Evolutionary conservation across 2,888 invertebrate species (phyloP).

Genomic region (Erebia aethiops): DNA sequence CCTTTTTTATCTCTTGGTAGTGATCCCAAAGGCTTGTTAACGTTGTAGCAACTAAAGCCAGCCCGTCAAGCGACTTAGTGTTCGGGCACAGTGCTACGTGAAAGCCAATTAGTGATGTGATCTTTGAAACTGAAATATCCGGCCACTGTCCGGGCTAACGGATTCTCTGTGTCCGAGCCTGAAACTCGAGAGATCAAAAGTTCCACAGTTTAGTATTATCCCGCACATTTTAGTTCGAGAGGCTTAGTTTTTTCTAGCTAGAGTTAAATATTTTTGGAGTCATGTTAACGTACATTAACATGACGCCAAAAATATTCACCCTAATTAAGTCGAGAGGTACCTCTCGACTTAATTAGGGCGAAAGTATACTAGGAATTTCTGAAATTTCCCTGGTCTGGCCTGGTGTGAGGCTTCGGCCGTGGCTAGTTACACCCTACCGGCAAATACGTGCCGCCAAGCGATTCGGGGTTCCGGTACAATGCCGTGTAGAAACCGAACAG

Average conservation of each 20-base stretch:
- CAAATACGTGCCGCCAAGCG: too few species aligned
- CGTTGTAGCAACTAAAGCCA: not conserved
- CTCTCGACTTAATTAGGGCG: too few species aligned
- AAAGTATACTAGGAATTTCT: too few species aligned
- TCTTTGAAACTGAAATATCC: conserved; percentile 9
- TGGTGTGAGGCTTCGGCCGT: too few species aligned
- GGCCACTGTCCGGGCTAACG: conserved; percentile 1
- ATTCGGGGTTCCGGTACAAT: too few species aligned
- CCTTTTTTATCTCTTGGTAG: not conserved
- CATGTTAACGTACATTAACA: not conserved
- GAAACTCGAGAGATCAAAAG: not conserved
- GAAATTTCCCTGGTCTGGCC: too few species aligned
- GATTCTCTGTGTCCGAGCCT: not conserved
- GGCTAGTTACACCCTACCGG: too few species aligned
- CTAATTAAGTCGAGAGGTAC: too few species aligned
- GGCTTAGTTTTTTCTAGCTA: too few species aligned
- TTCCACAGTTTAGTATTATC: not conserved
- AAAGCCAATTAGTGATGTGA: conserved; percentile 11
- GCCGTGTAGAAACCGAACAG: too few species aligned
- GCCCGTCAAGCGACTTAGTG: not conserved
- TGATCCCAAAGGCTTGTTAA: not conserved
- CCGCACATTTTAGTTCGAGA: not conserved
- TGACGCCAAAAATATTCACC: too few species aligned
- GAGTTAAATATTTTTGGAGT: not conserved
- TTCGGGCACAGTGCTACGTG: not conserved